Evolutionary conservation across 1,140 invertebrate genomes (phyloP).

Genomic region (Hormaphis cornu): DNA sequence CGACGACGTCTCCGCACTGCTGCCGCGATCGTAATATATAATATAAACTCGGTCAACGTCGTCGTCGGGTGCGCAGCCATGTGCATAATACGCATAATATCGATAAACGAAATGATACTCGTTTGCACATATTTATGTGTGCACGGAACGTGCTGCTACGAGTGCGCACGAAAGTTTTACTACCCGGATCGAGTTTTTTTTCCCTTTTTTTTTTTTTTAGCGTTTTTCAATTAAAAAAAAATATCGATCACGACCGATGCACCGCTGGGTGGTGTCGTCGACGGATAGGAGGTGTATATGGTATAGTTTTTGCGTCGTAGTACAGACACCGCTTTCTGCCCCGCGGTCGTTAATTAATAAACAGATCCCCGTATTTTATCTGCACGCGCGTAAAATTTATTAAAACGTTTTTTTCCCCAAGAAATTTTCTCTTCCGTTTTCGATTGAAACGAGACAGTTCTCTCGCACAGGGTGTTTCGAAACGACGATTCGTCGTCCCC

Average conservation of each 20-base stretch:
- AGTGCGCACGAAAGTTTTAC: background rate
- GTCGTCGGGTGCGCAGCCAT: background rate
- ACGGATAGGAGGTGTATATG: too few relatives aligned
- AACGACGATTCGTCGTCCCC: too few relatives aligned
- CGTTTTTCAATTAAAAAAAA: constrained; percentile 25
- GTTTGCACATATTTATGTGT: too few relatives aligned
- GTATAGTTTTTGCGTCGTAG: background rate
- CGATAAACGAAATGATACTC: too few relatives aligned
- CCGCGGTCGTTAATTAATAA: background rate
- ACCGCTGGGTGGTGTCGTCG: background rate
- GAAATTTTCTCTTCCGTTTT: constrained; percentile 22
- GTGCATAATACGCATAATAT: background rate
- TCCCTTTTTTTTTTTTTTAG: background rate
- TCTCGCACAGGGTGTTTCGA: too few relatives aligned
- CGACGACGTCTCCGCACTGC: background rate
- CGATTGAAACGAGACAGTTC: too few relatives aligned
- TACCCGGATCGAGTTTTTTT: background rate
- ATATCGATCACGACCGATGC: constrained; percentile 12
- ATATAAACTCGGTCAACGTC: too few relatives aligned
- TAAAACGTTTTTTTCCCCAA: background rate
- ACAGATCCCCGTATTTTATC: too few relatives aligned
- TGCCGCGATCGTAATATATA: background rate
- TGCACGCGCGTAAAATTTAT: too few relatives aligned
- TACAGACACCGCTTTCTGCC: background rate
- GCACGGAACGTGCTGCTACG: too few relatives aligned